Conservation (phyloP, 2,797 vertebrate species). For the Sciurus carolinensis region DNA sequence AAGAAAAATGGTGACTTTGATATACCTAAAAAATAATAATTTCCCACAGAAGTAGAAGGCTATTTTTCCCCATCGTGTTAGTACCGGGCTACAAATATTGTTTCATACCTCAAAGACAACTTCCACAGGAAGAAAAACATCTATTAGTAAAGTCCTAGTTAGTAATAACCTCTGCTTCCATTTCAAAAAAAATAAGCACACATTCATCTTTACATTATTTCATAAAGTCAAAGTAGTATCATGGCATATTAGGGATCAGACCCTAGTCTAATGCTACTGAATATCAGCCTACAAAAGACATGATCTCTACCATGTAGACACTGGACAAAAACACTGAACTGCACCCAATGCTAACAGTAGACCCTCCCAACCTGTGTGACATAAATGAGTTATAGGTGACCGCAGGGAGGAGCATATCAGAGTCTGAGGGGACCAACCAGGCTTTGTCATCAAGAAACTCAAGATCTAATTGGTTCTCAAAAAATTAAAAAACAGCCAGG, state of each 20-base stretch:
- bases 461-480: not conserved
- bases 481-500: not conserved
- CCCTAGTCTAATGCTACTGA: not conserved
- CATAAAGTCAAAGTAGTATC: not conserved
- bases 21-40: conserved; percentile 2
- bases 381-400: not conserved
- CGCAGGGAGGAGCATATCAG: not conserved
- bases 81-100: not conserved
- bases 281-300: not conserved
- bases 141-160: not conserved
- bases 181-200: conserved; percentile 2
- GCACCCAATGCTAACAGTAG: not conserved
- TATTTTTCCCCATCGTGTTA: not conserved
- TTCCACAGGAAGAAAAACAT: not conserved
- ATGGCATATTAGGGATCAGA: not conserved
- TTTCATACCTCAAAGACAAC: not conserved
- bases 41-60: not conserved
- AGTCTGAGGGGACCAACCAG: not conserved
- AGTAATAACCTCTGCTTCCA: conserved; percentile 30
- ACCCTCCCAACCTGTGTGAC: not conserved
- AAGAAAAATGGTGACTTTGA: conserved; percentile 27
- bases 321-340: not conserved
- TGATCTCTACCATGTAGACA: not conserved
- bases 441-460: conserved; percentile 3
- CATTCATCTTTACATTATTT: not conserved